phyloP scores from a whole-genome alignment of 2,113 vertebrate genomes.

The Candoia aspera region DNA sequence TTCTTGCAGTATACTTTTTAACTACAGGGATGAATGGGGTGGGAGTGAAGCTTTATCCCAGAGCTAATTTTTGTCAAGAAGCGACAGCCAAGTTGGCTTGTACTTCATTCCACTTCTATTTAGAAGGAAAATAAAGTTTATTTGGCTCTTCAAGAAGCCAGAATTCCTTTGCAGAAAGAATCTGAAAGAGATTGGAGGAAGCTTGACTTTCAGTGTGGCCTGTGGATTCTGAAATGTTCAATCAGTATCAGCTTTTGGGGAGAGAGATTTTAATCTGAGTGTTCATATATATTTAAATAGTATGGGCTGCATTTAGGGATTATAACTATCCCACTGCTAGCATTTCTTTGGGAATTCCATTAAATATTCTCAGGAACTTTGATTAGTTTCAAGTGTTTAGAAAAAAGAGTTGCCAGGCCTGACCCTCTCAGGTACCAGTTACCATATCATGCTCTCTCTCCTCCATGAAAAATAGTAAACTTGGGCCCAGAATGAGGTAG shows the following conservation, averaged over 20 bases:
- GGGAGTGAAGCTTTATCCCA: not conserved
- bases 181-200: not conserved
- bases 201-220: rapidly evolving
- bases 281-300: not conserved
- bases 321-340: not conserved
- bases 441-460: not conserved
- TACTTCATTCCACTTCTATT: rapidly evolving
- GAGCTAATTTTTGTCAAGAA: not conserved
- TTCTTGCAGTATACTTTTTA: not conserved
- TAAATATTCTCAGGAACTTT: not conserved
- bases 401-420: not conserved
- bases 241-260: not conserved
- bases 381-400: no score
- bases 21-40: no score
- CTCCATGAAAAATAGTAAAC: not conserved
- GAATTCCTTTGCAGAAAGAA: not conserved
- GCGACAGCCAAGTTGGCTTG: not conserved
- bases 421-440: not conserved
- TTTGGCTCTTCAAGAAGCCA: not conserved
- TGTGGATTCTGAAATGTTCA: not conserved
- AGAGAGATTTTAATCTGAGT: not conserved
- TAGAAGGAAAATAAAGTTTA: not conserved
- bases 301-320: not conserved
- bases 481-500: not conserved
- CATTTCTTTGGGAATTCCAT: not conserved